Evolutionary conservation across 2,888 invertebrate species (phyloP).

Genomic region (Scotopteryx bipunctaria): DNA sequence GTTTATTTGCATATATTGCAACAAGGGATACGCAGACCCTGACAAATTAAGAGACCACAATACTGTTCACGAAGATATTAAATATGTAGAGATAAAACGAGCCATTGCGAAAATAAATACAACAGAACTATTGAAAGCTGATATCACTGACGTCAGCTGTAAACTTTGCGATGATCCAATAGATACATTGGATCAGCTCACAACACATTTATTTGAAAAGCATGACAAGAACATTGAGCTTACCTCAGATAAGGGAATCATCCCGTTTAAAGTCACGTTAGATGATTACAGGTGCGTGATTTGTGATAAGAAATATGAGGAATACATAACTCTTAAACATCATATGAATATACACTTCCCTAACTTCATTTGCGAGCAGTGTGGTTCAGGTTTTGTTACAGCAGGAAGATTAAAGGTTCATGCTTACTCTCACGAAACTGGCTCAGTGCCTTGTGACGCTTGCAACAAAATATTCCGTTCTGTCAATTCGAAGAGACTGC

Average conservation of each 20-base stretch:
- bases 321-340: conserved; percentile 68
- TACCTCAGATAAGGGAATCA: conserved; percentile 55
- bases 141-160: conserved; percentile 62
- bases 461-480: conserved; percentile 79
- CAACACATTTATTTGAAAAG: conserved; percentile 54
- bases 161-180: conserved; percentile 57
- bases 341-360: conserved; percentile 77
- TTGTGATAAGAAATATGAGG: conserved; percentile 58
- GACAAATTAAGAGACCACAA: conserved; percentile 55
- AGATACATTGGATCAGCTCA: conserved; percentile 51
- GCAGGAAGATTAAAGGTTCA: conserved; percentile 67
- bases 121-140: conserved; percentile 68
- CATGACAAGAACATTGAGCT: conserved; percentile 58
- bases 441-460: conserved; percentile 69
- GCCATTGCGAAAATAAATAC: conserved; percentile 43
- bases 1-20: conserved; percentile 67
- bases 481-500: conserved; percentile 71
- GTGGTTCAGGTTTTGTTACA: conserved; percentile 71
- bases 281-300: conserved; percentile 60
- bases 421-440: conserved; percentile 65
- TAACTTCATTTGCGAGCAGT: conserved; percentile 73
- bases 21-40: conserved; percentile 60
- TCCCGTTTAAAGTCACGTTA: conserved; percentile 63
- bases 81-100: conserved; percentile 46
- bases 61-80: conserved; percentile 45